These are phyloP conservation scores for Nezara viridula DNA, from an alignment of 2,888 invertebrate genomes.

Conservation along the genomic window DNA sequence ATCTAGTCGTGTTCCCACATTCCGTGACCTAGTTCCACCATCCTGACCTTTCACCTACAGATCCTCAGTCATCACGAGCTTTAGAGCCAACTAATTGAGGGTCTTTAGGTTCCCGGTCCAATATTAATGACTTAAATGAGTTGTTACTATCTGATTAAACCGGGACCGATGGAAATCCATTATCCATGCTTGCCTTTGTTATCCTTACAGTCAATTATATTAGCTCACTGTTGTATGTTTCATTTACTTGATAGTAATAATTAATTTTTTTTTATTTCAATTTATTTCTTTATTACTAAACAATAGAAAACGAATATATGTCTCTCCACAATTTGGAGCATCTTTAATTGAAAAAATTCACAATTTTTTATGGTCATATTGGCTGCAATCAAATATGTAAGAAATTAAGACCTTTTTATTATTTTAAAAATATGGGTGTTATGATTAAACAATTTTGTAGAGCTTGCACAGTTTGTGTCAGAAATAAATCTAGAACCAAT, in stretches of 20 bases:
- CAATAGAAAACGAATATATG: no score
- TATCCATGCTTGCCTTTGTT: neutral
- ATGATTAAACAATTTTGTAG: no score
- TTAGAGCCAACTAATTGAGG: constrained; percentile 36
- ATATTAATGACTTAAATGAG: constrained; percentile 10
- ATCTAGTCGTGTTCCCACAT: constrained; percentile 44
- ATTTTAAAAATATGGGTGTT: no score
- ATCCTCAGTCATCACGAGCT: constrained; percentile 40
- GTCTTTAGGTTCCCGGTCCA: constrained; percentile 9
- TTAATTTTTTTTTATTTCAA: no score
- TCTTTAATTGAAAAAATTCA: no score
- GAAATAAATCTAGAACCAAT: no score
- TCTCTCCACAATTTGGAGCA: no score
- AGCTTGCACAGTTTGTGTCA: no score
- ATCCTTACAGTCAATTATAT: neutral
- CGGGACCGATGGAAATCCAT: neutral
- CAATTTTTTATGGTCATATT: no score
- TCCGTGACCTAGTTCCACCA: constrained; percentile 46
- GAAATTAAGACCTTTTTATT: no score
- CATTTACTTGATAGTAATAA: neutral
- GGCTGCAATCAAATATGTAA: no score
- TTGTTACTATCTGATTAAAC: constrained; percentile 17
- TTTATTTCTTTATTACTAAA: no score
- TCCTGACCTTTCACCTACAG: constrained; percentile 41
- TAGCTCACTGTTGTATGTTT: neutral